phyloP scores from a whole-genome alignment of 2,113 vertebrate species.

The Agapornis roseicollis region DNA sequence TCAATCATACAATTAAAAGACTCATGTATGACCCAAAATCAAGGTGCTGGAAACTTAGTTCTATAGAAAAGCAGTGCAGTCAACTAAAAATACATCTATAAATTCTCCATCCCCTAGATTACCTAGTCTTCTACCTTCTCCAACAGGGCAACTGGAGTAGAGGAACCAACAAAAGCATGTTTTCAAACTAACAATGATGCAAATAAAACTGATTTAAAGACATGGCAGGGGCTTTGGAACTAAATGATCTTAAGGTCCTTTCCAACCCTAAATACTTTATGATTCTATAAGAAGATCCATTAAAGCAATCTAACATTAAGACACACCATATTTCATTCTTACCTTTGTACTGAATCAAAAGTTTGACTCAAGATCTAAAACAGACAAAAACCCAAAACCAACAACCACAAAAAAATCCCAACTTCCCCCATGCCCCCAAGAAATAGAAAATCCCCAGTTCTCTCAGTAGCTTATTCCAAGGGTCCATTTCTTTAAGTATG shows the following conservation, averaged over 20 bases:
- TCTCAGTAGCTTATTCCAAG: neutral
- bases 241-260: neutral
- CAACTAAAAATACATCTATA: neutral
- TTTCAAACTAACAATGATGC: neutral
- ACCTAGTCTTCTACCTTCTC: neutral
- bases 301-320: neutral
- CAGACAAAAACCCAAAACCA: neutral
- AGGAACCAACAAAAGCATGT: neutral
- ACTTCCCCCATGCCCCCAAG: neutral
- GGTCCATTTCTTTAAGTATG: neutral
- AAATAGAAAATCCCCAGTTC: neutral
- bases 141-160: neutral
- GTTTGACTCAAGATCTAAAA: neutral
- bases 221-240: neutral
- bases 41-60: neutral
- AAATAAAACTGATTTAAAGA: neutral
- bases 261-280: neutral
- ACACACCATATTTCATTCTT: neutral
- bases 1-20: neutral
- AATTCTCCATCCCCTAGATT: neutral
- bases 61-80: neutral
- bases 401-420: neutral
- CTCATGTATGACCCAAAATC: neutral
- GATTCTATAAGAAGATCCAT: neutral
- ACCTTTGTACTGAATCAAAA: neutral